Evolutionary conservation across 2,888 invertebrate genomes (phyloP).

Genomic region (Mongoloraphidia duomilia): DNA sequence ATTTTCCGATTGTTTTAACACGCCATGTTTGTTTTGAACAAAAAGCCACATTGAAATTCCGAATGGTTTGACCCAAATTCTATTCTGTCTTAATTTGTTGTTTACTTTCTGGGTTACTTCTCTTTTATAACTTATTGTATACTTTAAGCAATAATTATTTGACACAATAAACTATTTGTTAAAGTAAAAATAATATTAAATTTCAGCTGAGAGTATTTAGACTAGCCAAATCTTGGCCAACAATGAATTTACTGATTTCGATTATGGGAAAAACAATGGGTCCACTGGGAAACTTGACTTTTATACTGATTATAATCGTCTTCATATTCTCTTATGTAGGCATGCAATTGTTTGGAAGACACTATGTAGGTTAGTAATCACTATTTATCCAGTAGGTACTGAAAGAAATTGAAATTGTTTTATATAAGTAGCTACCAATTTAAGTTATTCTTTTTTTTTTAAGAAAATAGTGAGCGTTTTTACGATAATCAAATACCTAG

Average conservation of each 20-base stretch:
- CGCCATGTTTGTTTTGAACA: too few species aligned
- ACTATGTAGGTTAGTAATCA: conserved; percentile 63
- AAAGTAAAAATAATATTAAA: conserved; percentile 7
- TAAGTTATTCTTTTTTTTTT: conserved; percentile 17
- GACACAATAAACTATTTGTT: neutral
- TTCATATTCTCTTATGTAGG: conserved; percentile 99
- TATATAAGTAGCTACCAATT: conserved; percentile 2
- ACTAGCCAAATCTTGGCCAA: conserved; percentile 98
- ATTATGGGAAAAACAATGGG: conserved; percentile 98
- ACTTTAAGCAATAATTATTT: too few species aligned
- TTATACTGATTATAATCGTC: conserved; percentile 96
- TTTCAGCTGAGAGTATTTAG: conserved; percentile 95
- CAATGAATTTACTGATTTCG: conserved; percentile 92
- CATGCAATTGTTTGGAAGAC: conserved; percentile 95
- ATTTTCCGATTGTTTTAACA: too few species aligned
- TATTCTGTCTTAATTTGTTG: too few species aligned
- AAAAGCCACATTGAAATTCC: too few species aligned
- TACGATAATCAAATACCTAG: conserved; percentile 76
- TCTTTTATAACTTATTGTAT: too few species aligned
- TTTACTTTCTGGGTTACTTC: too few species aligned
- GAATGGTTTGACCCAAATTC: too few species aligned
- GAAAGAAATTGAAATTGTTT: neutral
- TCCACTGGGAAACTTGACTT: conserved; percentile 94
- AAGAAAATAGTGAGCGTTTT: conserved; percentile 74
- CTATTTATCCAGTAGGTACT: too few species aligned